Evolutionary conservation across 2,113 vertebrate species (phyloP), one percentile per base, ranked within the genome.

Genomic region (Ovis aries): DNA sequence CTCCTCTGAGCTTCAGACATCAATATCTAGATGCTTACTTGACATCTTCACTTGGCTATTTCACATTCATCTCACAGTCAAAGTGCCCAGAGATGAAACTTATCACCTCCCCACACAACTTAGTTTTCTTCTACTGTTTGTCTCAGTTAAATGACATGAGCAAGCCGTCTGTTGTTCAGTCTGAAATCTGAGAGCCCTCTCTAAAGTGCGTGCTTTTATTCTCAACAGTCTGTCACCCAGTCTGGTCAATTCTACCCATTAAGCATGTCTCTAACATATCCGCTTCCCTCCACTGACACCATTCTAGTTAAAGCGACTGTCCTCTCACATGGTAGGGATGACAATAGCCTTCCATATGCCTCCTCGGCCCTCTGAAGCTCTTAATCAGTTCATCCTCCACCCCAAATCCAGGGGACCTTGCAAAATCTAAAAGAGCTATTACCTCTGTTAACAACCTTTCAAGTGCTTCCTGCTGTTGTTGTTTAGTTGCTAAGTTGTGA

Each of bases 221-320:
- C 55, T 19, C 2, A 19, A 14, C 4, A 50, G 23, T 11, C 48
- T 16, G 0, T 55, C 14, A 40, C 33, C 33, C 55, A 13, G 31
- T 55, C 31, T 21, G 40, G 17, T 82, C 74, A n/a, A 0, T 67
- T 50, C 74, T 45, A 82, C n/a, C 33, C 21, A 31, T 43, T 55
- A 53, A 77, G 1, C 48, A 3, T 21, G 17, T 87, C 74, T 43
- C 29, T 87, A 43, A 82, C 25, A 8, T 64, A 13, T 48, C 31
- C 16, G 19, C 31, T 88, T 84, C 14, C 50, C 3, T 83, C 1
- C n/a, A 43, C 8, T 3, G 25, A 52, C 45, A n/a, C 4, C 36
- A 25, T 4, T n/a, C 27, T 17, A 33, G 9, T n/a, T 93, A 86
- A 82, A 67, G 21, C 29, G 31, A 27, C 15, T 10, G 0, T 9